A percentile compares a stretch with the other conserved stretches of the same genome.
These are phyloP conservation scores for Pseudocheirus occidentalis DNA, from an alignment of 2,797 vertebrate species.

Conservation along the genomic window DNA sequence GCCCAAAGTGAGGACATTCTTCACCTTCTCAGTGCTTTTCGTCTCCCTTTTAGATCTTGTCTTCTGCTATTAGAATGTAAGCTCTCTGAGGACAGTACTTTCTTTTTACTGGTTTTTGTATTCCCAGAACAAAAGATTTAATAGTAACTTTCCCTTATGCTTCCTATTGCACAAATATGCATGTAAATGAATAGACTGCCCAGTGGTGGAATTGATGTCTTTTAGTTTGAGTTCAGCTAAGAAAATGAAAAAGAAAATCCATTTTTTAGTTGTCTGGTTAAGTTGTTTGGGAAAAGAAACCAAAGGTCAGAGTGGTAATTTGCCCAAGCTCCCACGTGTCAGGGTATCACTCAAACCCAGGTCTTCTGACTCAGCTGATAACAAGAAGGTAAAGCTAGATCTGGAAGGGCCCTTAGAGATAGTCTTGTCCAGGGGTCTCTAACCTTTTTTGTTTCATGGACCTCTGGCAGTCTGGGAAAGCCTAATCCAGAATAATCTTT, in stretches of 20 bases:
- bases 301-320: background rate
- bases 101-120: background rate
- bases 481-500: background rate
- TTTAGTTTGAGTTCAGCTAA: background rate
- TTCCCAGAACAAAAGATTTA: background rate
- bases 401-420: background rate
- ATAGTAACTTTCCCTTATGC: background rate
- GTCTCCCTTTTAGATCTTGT: background rate
- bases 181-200: background rate
- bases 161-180: background rate
- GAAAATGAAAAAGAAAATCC: background rate
- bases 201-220: background rate
- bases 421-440: background rate
- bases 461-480: background rate
- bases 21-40: background rate
- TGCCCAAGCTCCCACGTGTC: background rate
- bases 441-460: background rate
- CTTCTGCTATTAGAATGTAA: background rate
- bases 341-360: background rate
- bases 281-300: background rate
- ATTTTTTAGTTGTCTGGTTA: background rate
- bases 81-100: background rate
- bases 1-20: background rate
- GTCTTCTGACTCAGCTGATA: background rate
- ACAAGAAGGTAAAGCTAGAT: background rate